Evolutionary conservation across 2,797 vertebrate species (phyloP), one percentile per base, ranked within the genome.

Genomic region (Momotus momota): DNA sequence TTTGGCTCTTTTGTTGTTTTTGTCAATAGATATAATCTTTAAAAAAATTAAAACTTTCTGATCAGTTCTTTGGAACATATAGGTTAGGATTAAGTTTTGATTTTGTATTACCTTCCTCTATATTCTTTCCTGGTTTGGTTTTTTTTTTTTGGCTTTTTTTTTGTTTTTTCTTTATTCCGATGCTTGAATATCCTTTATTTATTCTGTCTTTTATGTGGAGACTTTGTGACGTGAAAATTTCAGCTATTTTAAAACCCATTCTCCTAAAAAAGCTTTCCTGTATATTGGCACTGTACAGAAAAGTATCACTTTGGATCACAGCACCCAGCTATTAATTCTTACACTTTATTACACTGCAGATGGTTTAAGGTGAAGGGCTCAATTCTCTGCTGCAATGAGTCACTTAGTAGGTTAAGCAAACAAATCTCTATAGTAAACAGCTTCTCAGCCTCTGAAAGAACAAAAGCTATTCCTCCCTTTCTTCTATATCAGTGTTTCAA

Each of bases 351-450:
- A 79, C 58, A 51, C 55, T 84, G 70, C n/a, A 73, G 87, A 81
- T 73, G 55, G 93, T 79, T 96, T 90, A 88, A 84, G 77, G 58
- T 84, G 87, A 95, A 95, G 58, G 67, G 26, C 80, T 90, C 62
- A 75, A 51, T 62, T 90, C 83, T 79, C 58, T 57, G 54, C 54
- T 73, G 90, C 77, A 73, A n/a, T 82, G 90, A 94, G 77, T 93
- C 91, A 91, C 77, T 94, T 88, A 55, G 20, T n/a, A 91, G 66
- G 91, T 88, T 95, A 96, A 94, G 67, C 58, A 95, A 96, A 93
- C 91, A 96, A 84, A 81, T 73, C 85, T 88, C 82, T 81, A 4
- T n/a, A 88, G 73, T 88, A 94, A 96, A 94, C 58, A 91, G 65
- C 49, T 88, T 86, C 61, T 55, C 35, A 17, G 15, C 29, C 91